These are phyloP conservation scores for Otolemur garnettii DNA, from an alignment of 2,113 vertebrate genomes.

Conservation along the genomic window DNA sequence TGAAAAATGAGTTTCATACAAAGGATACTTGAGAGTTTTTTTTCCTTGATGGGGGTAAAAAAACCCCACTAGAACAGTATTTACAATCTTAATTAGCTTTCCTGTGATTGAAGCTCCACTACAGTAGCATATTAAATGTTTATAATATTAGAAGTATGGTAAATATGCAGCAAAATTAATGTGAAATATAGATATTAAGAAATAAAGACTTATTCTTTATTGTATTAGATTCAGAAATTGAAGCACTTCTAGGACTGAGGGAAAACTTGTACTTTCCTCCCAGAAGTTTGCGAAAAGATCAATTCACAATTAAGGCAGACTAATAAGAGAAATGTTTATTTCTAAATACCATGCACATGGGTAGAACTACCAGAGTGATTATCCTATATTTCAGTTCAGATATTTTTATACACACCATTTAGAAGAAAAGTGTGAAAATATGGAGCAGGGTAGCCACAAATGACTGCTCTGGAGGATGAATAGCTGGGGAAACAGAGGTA, in stretches of 20 bases:
- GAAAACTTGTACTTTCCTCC: no score
- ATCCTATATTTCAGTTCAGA: no score
- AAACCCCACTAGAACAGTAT: neutral
- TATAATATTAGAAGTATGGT: neutral
- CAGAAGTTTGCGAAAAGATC: no score
- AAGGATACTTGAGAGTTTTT: neutral
- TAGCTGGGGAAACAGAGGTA: no score
- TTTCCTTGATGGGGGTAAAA: constrained; percentile 18
- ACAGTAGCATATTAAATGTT: neutral
- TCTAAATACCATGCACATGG: no score
- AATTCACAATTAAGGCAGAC: no score
- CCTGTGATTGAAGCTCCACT: neutral
- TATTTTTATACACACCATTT: no score
- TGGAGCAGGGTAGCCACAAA: no score
- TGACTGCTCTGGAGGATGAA: no score
- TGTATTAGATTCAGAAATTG: neutral
- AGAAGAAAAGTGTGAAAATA: no score
- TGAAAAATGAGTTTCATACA: neutral
- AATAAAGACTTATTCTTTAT: neutral
- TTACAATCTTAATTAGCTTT: neutral
- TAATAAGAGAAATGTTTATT: no score
- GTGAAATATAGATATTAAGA: neutral
- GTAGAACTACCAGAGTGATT: no score
- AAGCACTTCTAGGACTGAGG: neutral
- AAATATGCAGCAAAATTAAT: neutral